phyloP scores from a whole-genome alignment of 2,888 invertebrate genomes.

The Tanytarsus gracilentus region DNA sequence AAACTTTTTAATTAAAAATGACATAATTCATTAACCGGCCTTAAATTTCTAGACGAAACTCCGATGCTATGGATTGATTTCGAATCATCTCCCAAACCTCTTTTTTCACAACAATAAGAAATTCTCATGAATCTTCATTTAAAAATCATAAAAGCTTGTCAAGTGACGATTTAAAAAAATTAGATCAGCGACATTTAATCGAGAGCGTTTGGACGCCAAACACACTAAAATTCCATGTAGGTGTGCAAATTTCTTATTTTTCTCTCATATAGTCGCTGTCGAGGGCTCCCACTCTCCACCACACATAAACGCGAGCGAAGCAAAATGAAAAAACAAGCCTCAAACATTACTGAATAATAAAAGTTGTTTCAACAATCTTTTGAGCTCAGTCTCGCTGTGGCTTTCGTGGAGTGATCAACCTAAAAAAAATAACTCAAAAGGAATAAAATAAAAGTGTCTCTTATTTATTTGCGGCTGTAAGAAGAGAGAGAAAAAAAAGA shows the following conservation, averaged over 20 bases:
- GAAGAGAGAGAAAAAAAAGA: conserved; percentile 5
- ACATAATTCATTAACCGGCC: not conserved
- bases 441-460: not conserved
- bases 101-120: not conserved
- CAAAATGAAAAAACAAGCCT: conserved; percentile 9
- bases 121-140: not conserved
- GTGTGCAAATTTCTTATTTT: conserved; percentile 27
- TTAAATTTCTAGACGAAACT: not conserved
- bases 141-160: no score
- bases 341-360: conserved; percentile 26
- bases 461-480: not conserved
- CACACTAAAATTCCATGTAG: conserved; percentile 11
- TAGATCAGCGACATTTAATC: not conserved
- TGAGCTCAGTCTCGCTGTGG: conserved; percentile 26
- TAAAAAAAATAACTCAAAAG: not conserved
- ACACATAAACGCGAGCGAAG: not conserved
- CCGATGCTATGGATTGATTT: not conserved
- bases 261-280: conserved; percentile 24
- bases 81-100: not conserved
- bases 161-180: no score
- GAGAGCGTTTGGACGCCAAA: not conserved
- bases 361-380: conserved; percentile 28
- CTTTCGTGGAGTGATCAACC: conserved; percentile 28
- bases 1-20: not conserved
- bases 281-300: not conserved